phyloP scores from a whole-genome alignment of 2,888 invertebrate species.

The Latrodectus hesperus region DNA sequence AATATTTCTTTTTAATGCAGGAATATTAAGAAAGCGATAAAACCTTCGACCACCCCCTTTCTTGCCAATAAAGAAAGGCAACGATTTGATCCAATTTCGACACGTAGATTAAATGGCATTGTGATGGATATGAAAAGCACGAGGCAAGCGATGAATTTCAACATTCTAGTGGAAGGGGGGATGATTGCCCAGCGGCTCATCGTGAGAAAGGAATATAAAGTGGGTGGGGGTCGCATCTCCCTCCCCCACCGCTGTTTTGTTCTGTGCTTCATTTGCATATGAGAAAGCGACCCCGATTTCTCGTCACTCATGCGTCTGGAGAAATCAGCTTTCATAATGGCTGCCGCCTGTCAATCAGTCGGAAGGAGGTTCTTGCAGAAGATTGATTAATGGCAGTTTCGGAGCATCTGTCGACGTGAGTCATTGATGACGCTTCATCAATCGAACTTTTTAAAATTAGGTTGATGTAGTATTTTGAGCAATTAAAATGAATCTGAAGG shows the following conservation, averaged over 20 bases:
- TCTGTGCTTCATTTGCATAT: background rate
- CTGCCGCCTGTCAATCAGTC: too few species aligned
- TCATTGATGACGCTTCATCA: too few species aligned
- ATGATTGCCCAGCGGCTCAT: background rate
- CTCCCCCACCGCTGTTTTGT: background rate
- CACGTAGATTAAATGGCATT: conserved; percentile 27
- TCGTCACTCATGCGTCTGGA: background rate
- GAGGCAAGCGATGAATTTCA: background rate
- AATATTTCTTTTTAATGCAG: too few species aligned
- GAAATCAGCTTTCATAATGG: background rate
- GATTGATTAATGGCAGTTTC: too few species aligned
- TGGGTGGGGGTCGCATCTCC: background rate
- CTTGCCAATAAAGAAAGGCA: background rate
- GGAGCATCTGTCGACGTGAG: too few species aligned
- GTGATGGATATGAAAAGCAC: conserved; percentile 3
- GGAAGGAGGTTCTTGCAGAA: too few species aligned
- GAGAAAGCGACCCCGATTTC: background rate
- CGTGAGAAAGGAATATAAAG: background rate
- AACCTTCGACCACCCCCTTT: too few species aligned
- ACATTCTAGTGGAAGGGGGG: background rate
- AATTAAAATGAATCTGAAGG: too few species aligned
- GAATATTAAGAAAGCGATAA: too few species aligned
- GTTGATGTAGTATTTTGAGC: too few species aligned
- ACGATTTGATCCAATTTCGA: conserved; percentile 8
- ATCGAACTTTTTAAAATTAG: too few species aligned